Base-by-base conservation (phyloP, 2,888 invertebrate species). In the Megalurothrips usitatus region DNA sequence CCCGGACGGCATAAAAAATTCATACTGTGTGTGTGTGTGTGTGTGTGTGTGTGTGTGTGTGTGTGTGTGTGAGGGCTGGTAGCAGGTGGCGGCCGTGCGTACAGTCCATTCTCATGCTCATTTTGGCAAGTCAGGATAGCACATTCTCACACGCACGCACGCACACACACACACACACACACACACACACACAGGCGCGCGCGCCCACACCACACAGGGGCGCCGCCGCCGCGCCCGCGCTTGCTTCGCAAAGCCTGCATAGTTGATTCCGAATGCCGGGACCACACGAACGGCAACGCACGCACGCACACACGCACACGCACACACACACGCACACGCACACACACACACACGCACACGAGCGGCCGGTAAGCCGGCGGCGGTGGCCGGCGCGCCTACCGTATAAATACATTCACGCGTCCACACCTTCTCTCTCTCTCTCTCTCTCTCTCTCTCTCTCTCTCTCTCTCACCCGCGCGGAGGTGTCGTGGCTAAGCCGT, bases 101-200 rank as follows among this genome's bases (percentile, higher is more conserved):
- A 58, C 58, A n/a, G 58, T 58, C 58, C 58, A 68, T 75, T 75
- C 68, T 75, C 68, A 75, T 75, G 68, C 68, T 75, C 68, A 75
- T 75, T 75, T 75, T 75, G 68, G 68, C 68, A 75, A 75, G 68
- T 75, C 68, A 75, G 68, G n/a, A 75, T 17, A 58, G 58, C 58
- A 58, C 58, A 58, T 58, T 43, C 34, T 43, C 34, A 4, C 34
- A 4, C 34, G 2, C 34, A 4, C 34, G 2, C 34, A 4, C 34
- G 2, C 34, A 14, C 58, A 1, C 58, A 14, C n/a, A 14, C 58
- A 14, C 58, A 14, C 58, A 14, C 68, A 0, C 26, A 1, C 68
- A 26, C 23, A 23, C 23, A 75, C 26, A 75, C 68, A 75, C 26
- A 0, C 23, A 68, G 34, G 34, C 34, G 34, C 34, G 34, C 52